Conservation (phyloP, 2,797 vertebrate genomes). For the Novumbra hubbsi region DNA sequence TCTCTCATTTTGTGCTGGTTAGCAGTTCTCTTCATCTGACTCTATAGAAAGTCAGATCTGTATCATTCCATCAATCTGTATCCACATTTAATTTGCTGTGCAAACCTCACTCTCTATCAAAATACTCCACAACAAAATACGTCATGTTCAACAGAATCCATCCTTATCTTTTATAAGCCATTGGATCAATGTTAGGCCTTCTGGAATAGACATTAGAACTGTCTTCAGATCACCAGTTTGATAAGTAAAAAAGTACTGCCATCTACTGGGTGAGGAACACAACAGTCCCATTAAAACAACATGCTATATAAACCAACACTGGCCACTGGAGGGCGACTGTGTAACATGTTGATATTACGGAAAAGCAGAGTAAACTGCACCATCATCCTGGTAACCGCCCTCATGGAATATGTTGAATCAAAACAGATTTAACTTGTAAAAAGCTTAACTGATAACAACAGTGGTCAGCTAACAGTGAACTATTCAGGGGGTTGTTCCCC, state of each 20-base stretch:
- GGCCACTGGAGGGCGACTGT: slow-evolving; percentile 43
- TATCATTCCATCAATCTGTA: background rate
- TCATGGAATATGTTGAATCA: too few species aligned
- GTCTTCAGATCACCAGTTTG: background rate
- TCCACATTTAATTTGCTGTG: background rate
- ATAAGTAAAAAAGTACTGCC: slow-evolving; percentile 43
- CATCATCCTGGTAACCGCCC: background rate
- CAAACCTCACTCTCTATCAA: background rate
- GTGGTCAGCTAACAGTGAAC: background rate
- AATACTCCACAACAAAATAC: background rate
- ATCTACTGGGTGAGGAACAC: slow-evolving; percentile 47
- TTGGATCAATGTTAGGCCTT: background rate
- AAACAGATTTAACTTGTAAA: too few species aligned
- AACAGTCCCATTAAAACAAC: background rate
- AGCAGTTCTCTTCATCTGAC: background rate
- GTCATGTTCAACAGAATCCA: background rate
- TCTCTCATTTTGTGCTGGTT: slow-evolving; percentile 4
- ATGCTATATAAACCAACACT: slow-evolving; percentile 27
- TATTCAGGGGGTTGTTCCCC: too few species aligned
- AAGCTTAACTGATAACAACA: too few species aligned
- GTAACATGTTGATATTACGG: background rate
- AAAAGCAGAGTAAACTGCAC: background rate
- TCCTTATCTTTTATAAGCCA: background rate
- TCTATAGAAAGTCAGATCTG: background rate
- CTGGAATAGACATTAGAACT: background rate